These are phyloP conservation scores for Melanotaenia trifasciata DNA, from an alignment of 2,797 vertebrate genomes.

Conservation along the genomic window DNA sequence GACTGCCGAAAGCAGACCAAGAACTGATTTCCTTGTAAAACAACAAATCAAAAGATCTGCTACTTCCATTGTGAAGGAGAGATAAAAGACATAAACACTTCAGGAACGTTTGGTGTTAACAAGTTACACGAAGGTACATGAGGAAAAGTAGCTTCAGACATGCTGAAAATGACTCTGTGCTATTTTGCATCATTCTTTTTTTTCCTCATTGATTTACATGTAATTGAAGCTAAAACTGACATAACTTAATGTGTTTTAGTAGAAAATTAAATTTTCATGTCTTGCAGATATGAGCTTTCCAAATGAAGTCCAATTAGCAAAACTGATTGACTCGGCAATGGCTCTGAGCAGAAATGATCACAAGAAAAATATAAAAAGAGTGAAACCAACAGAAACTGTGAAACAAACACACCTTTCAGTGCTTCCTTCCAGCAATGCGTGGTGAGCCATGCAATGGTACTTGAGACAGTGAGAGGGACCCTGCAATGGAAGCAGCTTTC, in stretches of 20 bases:
- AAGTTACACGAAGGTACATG: constrained; percentile 55
- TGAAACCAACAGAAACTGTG: constrained; percentile 59
- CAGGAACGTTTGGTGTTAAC: constrained; percentile 50
- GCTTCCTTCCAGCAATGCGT: constrained; percentile 27
- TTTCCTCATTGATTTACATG: constrained; percentile 59
- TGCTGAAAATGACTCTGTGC: constrained; percentile 42
- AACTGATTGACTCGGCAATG: constrained; percentile 65
- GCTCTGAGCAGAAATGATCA: constrained; percentile 64
- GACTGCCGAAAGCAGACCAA: constrained; percentile 9
- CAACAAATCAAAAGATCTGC: constrained; percentile 33
- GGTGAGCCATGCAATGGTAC: constrained; percentile 40
- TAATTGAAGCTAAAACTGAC: constrained; percentile 78
- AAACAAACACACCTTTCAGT: constrained; percentile 37
- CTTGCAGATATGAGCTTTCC: constrained; percentile 66
- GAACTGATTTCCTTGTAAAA: constrained; percentile 25
- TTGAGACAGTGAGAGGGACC: constrained; percentile 50
- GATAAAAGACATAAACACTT: constrained; percentile 44
- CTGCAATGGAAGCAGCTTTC: constrained; percentile 60
- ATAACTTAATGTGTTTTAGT: constrained; percentile 70
- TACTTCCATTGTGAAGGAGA: constrained; percentile 39
- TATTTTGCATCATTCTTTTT: constrained; percentile 55
- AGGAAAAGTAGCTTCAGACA: constrained; percentile 62
- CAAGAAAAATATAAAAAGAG: constrained; percentile 46
- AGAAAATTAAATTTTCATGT: constrained; percentile 69
- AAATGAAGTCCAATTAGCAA: constrained; percentile 69